Evolutionary conservation across 1,140 invertebrate genomes (phyloP).

Genomic region (Holcopasites calliopsidis): DNA sequence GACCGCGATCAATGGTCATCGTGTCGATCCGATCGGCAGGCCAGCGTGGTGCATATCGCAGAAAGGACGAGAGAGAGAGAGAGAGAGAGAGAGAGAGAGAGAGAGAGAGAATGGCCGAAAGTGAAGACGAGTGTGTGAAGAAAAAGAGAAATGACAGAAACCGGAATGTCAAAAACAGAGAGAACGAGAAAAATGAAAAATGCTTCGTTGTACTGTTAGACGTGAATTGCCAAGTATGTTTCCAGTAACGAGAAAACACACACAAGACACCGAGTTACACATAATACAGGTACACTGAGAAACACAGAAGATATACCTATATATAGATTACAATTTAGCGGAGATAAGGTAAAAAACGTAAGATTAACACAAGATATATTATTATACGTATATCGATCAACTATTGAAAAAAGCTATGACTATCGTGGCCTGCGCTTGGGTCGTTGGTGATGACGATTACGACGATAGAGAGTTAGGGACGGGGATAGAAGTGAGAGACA

Average conservation of each 20-base stretch:
- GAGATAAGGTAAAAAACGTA: slow-evolving; percentile 64
- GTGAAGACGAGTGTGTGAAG: background rate
- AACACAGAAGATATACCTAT: slow-evolving; percentile 64
- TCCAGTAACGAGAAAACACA: slow-evolving; percentile 69
- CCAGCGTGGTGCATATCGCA: slow-evolving; percentile 20
- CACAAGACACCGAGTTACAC: slow-evolving; percentile 8
- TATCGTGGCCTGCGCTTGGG: slow-evolving; percentile 70
- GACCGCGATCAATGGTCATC: slow-evolving; percentile 50
- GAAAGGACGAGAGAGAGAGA: background rate
- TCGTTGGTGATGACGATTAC: background rate
- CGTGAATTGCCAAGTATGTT: slow-evolving; percentile 79
- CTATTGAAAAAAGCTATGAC: slow-evolving; percentile 74
- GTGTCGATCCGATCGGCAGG: slow-evolving; percentile 60
- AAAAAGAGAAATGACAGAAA: background rate
- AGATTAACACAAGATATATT: slow-evolving; percentile 67
- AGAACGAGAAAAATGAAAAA: slow-evolving; percentile 51
- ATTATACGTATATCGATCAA: slow-evolving; percentile 70
- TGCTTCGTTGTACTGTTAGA: slow-evolving; percentile 79
- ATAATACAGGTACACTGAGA: slow-evolving; percentile 23
- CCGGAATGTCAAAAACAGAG: slow-evolving; percentile 7
- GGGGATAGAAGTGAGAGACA: slow-evolving; percentile 35
- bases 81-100: background rate
- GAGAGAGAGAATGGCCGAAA: background rate
- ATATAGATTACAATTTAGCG: slow-evolving; percentile 64
- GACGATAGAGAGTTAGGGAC: slow-evolving; percentile 2